Evolutionary conservation across 2,888 invertebrate genomes (phyloP), one percentile per base, ranked within the genome.

Genomic region (Tenthredo notha): DNA sequence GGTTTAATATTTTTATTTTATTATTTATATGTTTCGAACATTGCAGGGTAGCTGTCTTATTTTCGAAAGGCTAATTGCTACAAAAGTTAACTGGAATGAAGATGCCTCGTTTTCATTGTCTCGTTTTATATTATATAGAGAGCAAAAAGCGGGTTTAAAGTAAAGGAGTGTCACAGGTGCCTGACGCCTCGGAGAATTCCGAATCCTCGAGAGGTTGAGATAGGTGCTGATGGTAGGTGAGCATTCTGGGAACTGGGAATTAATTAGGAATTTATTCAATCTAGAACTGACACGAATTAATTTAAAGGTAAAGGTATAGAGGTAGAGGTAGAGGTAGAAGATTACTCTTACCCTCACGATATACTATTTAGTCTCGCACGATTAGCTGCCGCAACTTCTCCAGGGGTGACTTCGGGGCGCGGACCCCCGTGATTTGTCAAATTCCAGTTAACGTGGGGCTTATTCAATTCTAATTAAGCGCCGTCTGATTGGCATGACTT

Each of bases 391-490:
- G 37, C 18, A 83, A 83, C 83, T 83, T 83, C 70, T 70, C 50
- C 77, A 33, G 33, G 83, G 67, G 50, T 29, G 61, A 80, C n/a
- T 61, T n/a, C 78, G 58, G 21, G 47, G 7, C 47, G 43, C 10
- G 37, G 15, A n/a, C 25, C 29, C 40, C 67, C 67, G 65, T 70
- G 83, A 83, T 83, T 83, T 83, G 67, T 83, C 83, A 83, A 83
- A 83, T 83, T 83, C 67, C 67, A 70, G 83, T 47, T 70, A 83
- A 83, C 83, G 43, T 40, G 43, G 47, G 67, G 83, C 83, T 83
- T 83, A 83, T 83, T 65, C 67, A 70, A 83, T 83, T 83, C 83
- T 83, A 83, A 83, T 83, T 83, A 83, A 83, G 70, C 67, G 50
- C 54, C 65, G 67, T 50, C 83, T 50, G 67, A 70, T 47, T 83